Evolutionary conservation across 1,140 invertebrate species (phyloP).

Genomic region (Harlomillsia oculata): DNA sequence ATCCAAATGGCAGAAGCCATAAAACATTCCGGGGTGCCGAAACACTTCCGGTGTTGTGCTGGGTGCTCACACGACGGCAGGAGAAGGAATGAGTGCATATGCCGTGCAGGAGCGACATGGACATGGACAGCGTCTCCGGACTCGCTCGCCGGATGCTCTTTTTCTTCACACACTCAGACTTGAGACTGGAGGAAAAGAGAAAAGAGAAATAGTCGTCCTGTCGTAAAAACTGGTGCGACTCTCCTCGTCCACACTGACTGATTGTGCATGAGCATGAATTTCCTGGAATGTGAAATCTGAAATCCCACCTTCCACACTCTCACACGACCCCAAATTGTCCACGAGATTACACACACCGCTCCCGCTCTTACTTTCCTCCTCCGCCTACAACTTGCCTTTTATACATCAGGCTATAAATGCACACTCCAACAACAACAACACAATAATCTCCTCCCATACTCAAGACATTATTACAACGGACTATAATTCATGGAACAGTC

Average conservation of each 20-base stretch:
- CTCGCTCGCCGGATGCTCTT: slow-evolving; percentile 16
- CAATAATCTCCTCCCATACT: neutral
- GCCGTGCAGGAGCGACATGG: too few species aligned
- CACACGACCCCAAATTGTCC: too few species aligned
- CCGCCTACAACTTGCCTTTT: neutral
- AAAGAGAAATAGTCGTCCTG: slow-evolving; percentile 2
- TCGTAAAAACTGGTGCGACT: slow-evolving; percentile 7
- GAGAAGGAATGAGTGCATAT: neutral
- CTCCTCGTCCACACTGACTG: neutral
- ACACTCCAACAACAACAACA: neutral
- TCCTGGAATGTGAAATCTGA: slow-evolving; percentile 11
- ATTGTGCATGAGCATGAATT: slow-evolving; percentile 17
- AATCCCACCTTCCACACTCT: neutral
- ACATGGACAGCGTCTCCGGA: too few species aligned
- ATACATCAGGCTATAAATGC: too few species aligned
- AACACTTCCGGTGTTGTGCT: slow-evolving; percentile 10
- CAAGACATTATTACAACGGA: neutral
- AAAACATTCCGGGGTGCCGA: slow-evolving; percentile 23
- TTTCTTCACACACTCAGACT: slow-evolving; percentile 5
- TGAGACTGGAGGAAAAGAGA: too few species aligned
- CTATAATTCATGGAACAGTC: neutral
- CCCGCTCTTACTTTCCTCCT: neutral
- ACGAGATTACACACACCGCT: neutral
- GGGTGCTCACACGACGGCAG: neutral
- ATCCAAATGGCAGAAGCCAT: slow-evolving; percentile 25